phyloP scores from a whole-genome alignment of 2,113 vertebrate genomes.

The Microcebus murinus region DNA sequence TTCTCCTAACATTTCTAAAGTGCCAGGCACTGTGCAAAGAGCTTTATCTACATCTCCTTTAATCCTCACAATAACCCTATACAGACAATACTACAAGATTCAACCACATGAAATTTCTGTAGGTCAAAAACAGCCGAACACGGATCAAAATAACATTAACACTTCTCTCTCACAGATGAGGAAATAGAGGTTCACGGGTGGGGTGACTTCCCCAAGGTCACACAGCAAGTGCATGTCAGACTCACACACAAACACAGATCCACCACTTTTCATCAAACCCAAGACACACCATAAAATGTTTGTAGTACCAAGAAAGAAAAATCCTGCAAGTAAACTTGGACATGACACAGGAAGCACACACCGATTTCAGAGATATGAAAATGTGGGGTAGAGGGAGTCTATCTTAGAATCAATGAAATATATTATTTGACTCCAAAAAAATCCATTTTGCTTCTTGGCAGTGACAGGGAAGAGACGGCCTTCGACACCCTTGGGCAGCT shows the following conservation, averaged over 20 bases:
- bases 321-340: neutral
- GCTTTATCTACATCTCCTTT: neutral
- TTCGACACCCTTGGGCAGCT: neutral
- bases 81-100: neutral
- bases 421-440: neutral
- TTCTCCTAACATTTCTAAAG: neutral
- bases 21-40: neutral
- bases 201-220: neutral
- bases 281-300: neutral
- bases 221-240: neutral
- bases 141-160: neutral
- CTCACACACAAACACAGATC: neutral
- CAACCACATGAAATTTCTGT: neutral
- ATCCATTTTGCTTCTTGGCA: neutral
- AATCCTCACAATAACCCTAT: neutral
- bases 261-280: neutral
- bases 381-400: neutral
- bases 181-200: neutral
- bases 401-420: neutral
- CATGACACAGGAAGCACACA: neutral
- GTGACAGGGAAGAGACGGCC: neutral
- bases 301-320: neutral
- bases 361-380: neutral
- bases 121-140: conserved; percentile 18
- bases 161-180: neutral